These are phyloP conservation scores for Pantherophis guttatus DNA, from an alignment of 2,113 vertebrate species.

Conservation along the genomic window DNA sequence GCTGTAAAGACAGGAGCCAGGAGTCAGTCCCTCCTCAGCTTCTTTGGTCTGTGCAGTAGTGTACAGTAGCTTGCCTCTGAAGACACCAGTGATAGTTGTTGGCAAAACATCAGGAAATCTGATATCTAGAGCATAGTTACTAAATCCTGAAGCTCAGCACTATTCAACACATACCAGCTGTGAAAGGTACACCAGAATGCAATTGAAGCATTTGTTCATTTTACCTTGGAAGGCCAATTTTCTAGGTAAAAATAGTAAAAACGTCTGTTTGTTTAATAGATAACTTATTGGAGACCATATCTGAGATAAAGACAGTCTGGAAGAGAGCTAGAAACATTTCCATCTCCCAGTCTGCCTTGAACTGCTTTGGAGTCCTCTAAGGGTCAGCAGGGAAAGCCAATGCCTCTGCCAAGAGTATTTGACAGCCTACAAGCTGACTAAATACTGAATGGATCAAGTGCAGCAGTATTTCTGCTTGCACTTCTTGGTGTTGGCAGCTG, in stretches of 20 bases:
- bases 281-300: background rate
- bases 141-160: background rate
- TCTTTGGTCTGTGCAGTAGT: background rate
- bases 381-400: background rate
- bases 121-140: background rate
- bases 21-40: background rate
- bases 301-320: background rate
- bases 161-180: background rate
- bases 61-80: background rate
- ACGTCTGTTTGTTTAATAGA: background rate
- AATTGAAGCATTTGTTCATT: background rate
- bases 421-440: background rate
- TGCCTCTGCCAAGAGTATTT: background rate
- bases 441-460: background rate
- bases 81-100: background rate
- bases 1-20: background rate
- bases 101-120: background rate
- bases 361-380: background rate
- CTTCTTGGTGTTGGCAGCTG: background rate
- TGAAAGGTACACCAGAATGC: background rate
- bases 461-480: background rate
- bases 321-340: background rate
- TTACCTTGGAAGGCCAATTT: background rate
- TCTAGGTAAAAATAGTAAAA: background rate
- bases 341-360: background rate